phyloP scores from a whole-genome alignment of 1,140 invertebrate genomes.

The Mizuhopecten yessoensis region DNA sequence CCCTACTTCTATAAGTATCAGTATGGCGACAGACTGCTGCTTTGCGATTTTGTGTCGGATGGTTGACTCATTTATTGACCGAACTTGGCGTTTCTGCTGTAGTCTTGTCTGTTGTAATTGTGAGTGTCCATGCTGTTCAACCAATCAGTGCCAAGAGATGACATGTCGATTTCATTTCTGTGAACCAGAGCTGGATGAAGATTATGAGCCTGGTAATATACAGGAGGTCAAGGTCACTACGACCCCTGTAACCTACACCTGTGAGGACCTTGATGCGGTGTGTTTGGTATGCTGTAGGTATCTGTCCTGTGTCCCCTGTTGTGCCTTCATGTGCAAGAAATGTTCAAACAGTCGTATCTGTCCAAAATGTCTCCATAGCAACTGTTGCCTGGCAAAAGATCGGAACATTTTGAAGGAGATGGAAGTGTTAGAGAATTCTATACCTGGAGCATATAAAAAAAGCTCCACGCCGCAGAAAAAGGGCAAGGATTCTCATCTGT shows the following conservation, averaged over 20 bases:
- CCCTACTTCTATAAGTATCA: too few relatives aligned
- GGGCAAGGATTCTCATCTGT: background rate
- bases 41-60: conserved; percentile 3
- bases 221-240: conserved; percentile 6
- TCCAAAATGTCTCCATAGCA: background rate
- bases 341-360: background rate
- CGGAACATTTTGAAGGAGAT: background rate
- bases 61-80: background rate
- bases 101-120: background rate
- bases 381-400: conserved; percentile 11
- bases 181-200: conserved; percentile 23
- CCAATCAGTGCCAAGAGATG: background rate
- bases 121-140: background rate
- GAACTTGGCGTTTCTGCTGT: background rate
- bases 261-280: background rate
- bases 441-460: conserved; percentile 5
- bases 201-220: conserved; percentile 18
- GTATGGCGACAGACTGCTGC: background rate
- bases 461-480: background rate
- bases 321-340: background rate
- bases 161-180: background rate
- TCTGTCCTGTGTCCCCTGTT: background rate
- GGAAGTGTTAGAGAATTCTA: background rate
- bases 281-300: background rate
- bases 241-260: background rate